These are phyloP conservation scores for Phenacoccus solenopsis DNA, from an alignment of 1,140 invertebrate species.

Conservation along the genomic window DNA sequence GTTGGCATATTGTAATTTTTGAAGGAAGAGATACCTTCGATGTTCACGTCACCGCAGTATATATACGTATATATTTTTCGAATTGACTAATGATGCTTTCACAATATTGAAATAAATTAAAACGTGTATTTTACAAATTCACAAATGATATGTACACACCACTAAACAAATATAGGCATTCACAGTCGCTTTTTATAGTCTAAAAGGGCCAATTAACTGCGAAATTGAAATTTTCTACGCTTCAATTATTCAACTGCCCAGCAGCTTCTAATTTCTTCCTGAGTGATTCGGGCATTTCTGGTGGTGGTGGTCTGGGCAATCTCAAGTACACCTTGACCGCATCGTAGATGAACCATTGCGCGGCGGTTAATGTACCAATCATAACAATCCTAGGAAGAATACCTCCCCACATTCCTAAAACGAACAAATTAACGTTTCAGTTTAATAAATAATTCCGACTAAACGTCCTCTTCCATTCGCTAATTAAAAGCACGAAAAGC, in stretches of 20 bases:
- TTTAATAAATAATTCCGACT: background rate
- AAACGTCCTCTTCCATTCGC: background rate
- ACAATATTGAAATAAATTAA: too few species aligned
- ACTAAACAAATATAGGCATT: too few species aligned
- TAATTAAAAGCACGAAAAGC: background rate
- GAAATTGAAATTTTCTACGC: background rate
- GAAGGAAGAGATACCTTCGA: too few species aligned
- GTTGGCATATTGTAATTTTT: too few species aligned
- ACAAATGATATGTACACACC: too few species aligned
- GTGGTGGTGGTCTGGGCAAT: constrained; percentile 94
- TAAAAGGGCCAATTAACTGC: too few species aligned
- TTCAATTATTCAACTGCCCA: background rate
- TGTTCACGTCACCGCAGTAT: too few species aligned
- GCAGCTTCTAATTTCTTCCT: constrained; percentile 54
- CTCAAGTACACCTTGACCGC: constrained; percentile 80
- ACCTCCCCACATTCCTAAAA: constrained; percentile 86
- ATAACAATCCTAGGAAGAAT: constrained; percentile 94
- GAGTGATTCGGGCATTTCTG: constrained; percentile 93
- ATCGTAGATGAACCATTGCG: constrained; percentile 99
- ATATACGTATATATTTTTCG: too few species aligned
- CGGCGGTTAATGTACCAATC: constrained; percentile 97
- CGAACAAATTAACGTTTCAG: constrained; percentile 24
- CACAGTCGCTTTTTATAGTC: background rate
- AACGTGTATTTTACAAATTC: too few species aligned
- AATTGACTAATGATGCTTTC: too few species aligned